Evolutionary conservation across 2,888 invertebrate genomes (phyloP), one percentile per base, ranked within the genome.

Genomic region (Noctua janthe): DNA sequence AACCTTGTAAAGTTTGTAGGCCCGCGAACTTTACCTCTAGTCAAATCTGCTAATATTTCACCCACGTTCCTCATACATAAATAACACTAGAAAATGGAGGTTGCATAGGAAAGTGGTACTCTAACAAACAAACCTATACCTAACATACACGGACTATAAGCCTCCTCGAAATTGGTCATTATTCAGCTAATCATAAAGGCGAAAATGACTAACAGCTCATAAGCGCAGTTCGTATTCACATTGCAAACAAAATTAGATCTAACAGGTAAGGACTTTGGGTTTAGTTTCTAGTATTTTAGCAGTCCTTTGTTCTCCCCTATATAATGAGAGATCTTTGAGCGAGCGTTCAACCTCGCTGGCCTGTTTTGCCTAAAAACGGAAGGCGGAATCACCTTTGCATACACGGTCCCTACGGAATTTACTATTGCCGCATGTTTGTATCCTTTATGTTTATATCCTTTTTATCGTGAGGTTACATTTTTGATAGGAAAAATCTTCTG

Each of bases 311-410:
- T 91, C 91, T 87, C 82, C 84, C 78, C 23, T 84, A 0, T 59
- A 74, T 39, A 39, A 39, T 47, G 76, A 82, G 67, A 76, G 83
- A 87, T 85, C 82, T 82, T 81, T 76, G 88, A 89, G 83, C 87
- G 89, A 87, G 83, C 88, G 82, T 89, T 90, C 90, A 91, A 90
- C 92, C 93, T 93, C 87, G 91, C 83, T 79, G 85, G 90, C 92
- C 87, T 82, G 94, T 94, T 94, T 94, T 94, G 91, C 88, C 94
- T 94, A 92, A 94, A 94, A 92, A 92, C 90, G 95, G 95, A 93
- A 93, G 92, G 92, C 94, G 95, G 95, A 95, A 94, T 90, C 76
- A 82, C 82, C 80, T 90, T 91, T 87, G 89, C 89, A 87, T 90
- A 83, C 83, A 79, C 54, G 69, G 82, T 79, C 80, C 87, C 82